Conservation (phyloP, 1,140 invertebrate species). For the Spodoptera litura region DNA sequence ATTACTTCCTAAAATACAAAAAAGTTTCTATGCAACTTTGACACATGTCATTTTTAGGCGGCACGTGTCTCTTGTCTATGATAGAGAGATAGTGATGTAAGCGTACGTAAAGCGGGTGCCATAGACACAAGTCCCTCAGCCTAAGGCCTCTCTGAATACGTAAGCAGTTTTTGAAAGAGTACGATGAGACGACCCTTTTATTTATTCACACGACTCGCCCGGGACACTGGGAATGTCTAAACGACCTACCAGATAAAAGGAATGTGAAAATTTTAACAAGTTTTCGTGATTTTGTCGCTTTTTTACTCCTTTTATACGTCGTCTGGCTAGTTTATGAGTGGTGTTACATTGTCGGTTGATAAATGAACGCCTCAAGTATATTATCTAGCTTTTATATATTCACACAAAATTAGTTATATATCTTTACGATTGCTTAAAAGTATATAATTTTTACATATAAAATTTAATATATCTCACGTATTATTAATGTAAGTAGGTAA, state of each 20-base stretch:
- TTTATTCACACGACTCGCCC: conserved; percentile 58
- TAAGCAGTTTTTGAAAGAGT: conserved; percentile 59
- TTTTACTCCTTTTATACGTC: not conserved
- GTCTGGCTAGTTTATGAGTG: not conserved
- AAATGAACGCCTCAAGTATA: too few species aligned
- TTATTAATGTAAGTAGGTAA: too few species aligned
- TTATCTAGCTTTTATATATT: too few species aligned
- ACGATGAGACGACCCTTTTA: conserved; percentile 55
- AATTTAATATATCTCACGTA: too few species aligned
- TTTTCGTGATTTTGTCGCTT: conserved; percentile 7
- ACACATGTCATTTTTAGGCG: not conserved
- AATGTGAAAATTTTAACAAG: conserved; percentile 31
- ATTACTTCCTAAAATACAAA: not conserved
- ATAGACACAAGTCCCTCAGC: conserved; percentile 34
- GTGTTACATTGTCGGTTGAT: not conserved
- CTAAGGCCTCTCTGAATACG: conserved; percentile 55
- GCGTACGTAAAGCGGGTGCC: conserved; percentile 5
- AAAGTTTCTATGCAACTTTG: not conserved
- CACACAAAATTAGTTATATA: too few species aligned
- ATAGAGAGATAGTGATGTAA: conserved; percentile 14
- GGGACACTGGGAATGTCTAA: conserved; percentile 31
- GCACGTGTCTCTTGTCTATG: not conserved
- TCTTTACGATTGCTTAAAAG: too few species aligned
- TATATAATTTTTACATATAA: too few species aligned
- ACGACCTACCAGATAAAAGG: conserved; percentile 41